Conservation (phyloP, 2,113 vertebrate genomes). For the Amia ocellicauda region DNA sequence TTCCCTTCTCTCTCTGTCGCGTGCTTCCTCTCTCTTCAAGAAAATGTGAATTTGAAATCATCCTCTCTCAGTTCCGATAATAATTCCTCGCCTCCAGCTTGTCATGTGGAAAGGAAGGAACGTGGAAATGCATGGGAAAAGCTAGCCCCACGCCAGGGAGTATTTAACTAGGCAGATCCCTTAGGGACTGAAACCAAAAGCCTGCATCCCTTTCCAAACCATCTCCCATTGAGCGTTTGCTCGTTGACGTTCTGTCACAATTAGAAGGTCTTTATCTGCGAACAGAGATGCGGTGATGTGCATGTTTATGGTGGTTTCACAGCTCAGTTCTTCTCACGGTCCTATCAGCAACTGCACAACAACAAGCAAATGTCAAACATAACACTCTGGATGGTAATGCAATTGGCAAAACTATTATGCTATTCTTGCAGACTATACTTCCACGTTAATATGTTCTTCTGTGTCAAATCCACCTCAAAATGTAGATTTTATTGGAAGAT, state of each 20-base stretch:
- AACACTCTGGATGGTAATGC: too few species aligned
- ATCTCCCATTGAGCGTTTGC: constrained; percentile 27
- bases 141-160: constrained; percentile 13
- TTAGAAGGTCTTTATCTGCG: too few species aligned
- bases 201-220: constrained; percentile 32
- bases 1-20: constrained; percentile 30
- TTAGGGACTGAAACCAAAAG: constrained; percentile 34
- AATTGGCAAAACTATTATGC: too few species aligned
- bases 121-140: constrained; percentile 44
- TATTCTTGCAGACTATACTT: too few species aligned
- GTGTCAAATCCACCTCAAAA: too few species aligned
- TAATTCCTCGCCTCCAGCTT: constrained; percentile 40
- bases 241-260: constrained; percentile 10
- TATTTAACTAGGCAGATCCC: constrained; percentile 47
- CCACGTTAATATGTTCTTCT: too few species aligned
- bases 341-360: too few species aligned
- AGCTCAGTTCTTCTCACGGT: too few species aligned
- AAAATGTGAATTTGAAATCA: constrained; percentile 39
- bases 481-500: too few species aligned
- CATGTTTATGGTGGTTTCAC: too few species aligned
- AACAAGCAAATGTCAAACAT: too few species aligned
- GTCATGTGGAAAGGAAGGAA: constrained; percentile 54
- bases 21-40: constrained; percentile 30
- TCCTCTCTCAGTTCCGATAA: constrained; percentile 40
- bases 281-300: too few species aligned